Evolutionary conservation across 2,113 vertebrate genomes (phyloP), one percentile per base, ranked within the genome.

Genomic region (Gadus chalcogrammus): DNA sequence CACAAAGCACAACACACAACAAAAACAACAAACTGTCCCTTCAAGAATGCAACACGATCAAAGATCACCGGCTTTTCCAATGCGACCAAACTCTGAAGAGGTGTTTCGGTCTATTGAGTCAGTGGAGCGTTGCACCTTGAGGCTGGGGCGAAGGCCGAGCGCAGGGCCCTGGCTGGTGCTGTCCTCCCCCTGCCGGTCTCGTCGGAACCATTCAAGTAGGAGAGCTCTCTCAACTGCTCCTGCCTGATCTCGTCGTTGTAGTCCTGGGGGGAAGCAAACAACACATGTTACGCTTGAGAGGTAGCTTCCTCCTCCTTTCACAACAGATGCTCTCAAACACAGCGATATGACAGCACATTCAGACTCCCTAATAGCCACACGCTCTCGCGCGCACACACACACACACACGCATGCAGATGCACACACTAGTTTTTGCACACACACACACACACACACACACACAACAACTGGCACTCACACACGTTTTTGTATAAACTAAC

Each of bases 201-300:
- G 6, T 99, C 96, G 1, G 96, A 98, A 72, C 96, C 97, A 0
- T 99, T 99, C 85, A 99, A 88, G 76, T 96, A 94, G 0, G 96
- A 99, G 65, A 99, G 90, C 85, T 99, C 97, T 78, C 97, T 93
- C 77, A 99, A 90, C 63, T 99, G 97, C 83, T 99, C 97, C 86
- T 99, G 97, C 72, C 97, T 95, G 84, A 99, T 99, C 91, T 99
- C 95, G 84, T 99, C 97, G 74, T 99, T 99, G 81, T 99, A 99
- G 87, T 99, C 97, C 97, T 99, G 80, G 18, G 84, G 87, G 67
- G 75, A 55, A 79, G 80, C 79, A 69, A 20, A 63, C 59, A 77
- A 60, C 61, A 74, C 6, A 61, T 22, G 27, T 67, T 79, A 42
- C 58, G 27, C 28, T 22, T 62, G 60, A 35, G 15, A 62, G 53